phyloP scores from a whole-genome alignment of 2,888 invertebrate species.

The Dryocosmus kuriphilus region DNA sequence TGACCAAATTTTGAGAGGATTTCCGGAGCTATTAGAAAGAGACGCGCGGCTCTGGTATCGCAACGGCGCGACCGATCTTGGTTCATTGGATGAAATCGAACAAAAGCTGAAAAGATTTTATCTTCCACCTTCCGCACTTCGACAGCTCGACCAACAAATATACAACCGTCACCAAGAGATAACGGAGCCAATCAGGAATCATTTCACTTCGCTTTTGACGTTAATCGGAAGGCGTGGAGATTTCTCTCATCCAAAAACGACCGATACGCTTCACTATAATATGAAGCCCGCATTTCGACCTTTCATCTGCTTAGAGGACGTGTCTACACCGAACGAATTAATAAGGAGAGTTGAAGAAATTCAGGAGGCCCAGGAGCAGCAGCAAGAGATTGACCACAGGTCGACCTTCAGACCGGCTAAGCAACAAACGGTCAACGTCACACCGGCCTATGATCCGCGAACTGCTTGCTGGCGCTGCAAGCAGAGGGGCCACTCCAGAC shows the following conservation, averaged over 20 bases:
- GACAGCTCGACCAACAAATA: neutral
- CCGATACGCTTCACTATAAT: neutral
- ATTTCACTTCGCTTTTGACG: neutral
- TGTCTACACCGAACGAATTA: neutral
- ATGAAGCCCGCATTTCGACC: neutral
- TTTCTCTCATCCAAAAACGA: neutral
- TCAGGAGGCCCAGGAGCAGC: neutral
- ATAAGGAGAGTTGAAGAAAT: neutral
- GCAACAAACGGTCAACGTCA: no score
- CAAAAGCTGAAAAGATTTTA: neutral
- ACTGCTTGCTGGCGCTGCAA: neutral
- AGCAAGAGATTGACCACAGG: neutral
- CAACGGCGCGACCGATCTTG: neutral
- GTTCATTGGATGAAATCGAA: rapidly evolving
- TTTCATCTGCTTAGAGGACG: neutral
- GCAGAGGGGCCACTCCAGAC: neutral
- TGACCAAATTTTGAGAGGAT: neutral
- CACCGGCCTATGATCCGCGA: neutral
- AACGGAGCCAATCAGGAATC: neutral
- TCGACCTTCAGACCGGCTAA: no score
- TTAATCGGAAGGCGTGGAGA: neutral
- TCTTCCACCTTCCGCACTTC: neutral
- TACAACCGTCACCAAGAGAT: neutral
- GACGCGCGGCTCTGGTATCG: neutral
- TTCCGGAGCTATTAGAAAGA: neutral